Percentiles rank a stretch among this genome's conserved stretches.
phyloP scores from a whole-genome alignment of 1,140 invertebrate species.

The Sitodiplosis mosellana region DNA sequence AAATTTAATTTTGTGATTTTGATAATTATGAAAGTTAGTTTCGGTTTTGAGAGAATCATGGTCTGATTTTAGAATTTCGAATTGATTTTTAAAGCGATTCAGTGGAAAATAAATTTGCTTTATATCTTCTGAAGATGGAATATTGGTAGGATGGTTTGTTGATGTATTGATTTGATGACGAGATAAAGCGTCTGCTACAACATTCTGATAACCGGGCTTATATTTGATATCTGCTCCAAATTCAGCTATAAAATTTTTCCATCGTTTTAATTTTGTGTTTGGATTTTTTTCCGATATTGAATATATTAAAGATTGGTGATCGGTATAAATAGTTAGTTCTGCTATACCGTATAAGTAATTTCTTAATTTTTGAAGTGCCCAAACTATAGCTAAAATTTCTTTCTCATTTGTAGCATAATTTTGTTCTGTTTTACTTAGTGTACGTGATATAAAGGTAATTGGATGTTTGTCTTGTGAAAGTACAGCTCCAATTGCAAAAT shows the following conservation, averaged over 20 bases:
- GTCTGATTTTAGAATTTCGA: no score
- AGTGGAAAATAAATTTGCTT: no score
- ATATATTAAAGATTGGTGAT: conserved; percentile 30
- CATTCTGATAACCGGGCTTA: conserved; percentile 20
- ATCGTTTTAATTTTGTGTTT: conserved; percentile 26
- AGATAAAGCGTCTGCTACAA: conserved; percentile 19
- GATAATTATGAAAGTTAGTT: no score
- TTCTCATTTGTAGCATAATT: conserved; percentile 26
- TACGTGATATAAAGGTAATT: no score
- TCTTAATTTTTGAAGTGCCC: conserved; percentile 25
- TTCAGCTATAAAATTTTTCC: conserved; percentile 29
- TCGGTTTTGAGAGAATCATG: no score
- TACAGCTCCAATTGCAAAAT: conserved; percentile 4
- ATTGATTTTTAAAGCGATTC: no score
- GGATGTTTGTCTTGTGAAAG: conserved; percentile 13
- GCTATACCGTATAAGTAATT: conserved; percentile 25
- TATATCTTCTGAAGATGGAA: no score
- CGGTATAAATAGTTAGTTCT: conserved; percentile 29
- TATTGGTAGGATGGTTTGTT: no score
- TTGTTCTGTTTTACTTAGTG: conserved; percentile 22
- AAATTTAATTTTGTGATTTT: no score
- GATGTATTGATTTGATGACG: no score
- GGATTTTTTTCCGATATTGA: conserved; percentile 25
- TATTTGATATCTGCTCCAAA: conserved; percentile 19
- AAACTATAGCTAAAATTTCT: conserved; percentile 31